Evolutionary conservation across 1,140 invertebrate species (phyloP).

Genomic region (Hermetia illucens): DNA sequence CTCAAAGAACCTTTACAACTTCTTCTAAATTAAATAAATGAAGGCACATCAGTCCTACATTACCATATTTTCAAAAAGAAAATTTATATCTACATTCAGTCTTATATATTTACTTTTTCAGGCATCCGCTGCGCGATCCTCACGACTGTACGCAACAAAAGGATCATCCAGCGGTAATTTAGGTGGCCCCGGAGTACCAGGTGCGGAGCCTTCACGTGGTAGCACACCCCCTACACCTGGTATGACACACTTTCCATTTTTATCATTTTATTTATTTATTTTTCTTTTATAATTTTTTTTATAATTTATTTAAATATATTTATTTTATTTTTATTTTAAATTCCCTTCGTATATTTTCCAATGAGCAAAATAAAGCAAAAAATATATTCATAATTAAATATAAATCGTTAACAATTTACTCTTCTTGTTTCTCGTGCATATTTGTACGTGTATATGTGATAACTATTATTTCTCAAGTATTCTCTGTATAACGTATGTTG

Average conservation of each 20-base stretch:
- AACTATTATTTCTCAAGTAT: no score
- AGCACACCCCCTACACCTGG: constrained; percentile 97
- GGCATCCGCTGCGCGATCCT: constrained; percentile 52
- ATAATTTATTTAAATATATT: constrained; percentile 14
- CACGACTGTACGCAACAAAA: constrained; percentile 64
- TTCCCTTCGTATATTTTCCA: not conserved
- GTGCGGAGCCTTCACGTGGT: constrained; percentile 69
- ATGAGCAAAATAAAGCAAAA: not conserved
- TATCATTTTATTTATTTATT: constrained; percentile 13
- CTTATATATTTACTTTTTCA: no score
- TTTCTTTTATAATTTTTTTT: constrained; percentile 19
- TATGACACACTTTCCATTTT: constrained; percentile 43
- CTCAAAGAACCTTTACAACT: no score
- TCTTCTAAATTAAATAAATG: no score
- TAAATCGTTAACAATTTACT: not conserved
- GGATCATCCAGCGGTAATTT: constrained; percentile 76
- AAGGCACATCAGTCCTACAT: no score
- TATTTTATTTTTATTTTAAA: constrained; percentile 13
- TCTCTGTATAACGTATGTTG: no score
- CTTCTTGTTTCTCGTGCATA: no score
- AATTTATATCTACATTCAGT: no score
- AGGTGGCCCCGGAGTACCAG: constrained; percentile 59
- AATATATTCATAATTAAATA: not conserved
- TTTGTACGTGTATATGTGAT: no score
- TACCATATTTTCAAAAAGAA: no score